These are phyloP conservation scores for Periophthalmodon schlosseri DNA, from an alignment of 2,113 vertebrate species.

Conservation along the genomic window DNA sequence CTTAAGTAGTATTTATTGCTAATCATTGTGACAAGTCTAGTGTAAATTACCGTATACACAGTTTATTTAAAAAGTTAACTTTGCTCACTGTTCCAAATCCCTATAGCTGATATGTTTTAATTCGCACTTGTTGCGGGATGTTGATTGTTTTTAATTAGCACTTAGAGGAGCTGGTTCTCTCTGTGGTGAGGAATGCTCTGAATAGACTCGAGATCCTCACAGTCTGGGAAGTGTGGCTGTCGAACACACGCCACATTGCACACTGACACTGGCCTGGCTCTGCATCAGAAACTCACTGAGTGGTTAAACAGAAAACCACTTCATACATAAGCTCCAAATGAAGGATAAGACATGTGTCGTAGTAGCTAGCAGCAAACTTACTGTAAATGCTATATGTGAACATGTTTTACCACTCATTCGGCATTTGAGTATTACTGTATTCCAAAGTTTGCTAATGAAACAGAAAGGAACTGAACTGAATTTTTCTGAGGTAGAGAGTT, in stretches of 20 bases:
- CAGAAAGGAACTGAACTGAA: too few relatives aligned
- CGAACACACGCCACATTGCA: constrained; percentile 59
- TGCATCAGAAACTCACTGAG: neutral
- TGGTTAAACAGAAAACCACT: neutral
- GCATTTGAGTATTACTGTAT: neutral
- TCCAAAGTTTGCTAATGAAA: too few relatives aligned
- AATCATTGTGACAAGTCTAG: neutral
- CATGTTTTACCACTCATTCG: neutral
- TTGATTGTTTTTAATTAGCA: constrained; percentile 77
- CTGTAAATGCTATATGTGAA: neutral
- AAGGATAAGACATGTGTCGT: neutral
- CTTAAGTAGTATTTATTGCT: too few relatives aligned
- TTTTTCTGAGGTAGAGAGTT: neutral
- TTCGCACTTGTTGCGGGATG: constrained; percentile 59
- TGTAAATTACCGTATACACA: neutral
- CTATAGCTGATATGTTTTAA: constrained; percentile 59
- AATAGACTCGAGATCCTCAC: constrained; percentile 29
- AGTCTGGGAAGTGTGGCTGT: constrained; percentile 48
- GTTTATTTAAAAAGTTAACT: neutral
- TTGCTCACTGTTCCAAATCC: neutral
- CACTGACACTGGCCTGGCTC: neutral
- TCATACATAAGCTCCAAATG: neutral
- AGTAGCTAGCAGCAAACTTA: neutral
- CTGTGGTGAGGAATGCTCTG: constrained; percentile 71
- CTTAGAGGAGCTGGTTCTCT: constrained; percentile 59